phyloP scores from a whole-genome alignment of 2,113 vertebrate genomes.

The Myiozetetes cayanensis region DNA sequence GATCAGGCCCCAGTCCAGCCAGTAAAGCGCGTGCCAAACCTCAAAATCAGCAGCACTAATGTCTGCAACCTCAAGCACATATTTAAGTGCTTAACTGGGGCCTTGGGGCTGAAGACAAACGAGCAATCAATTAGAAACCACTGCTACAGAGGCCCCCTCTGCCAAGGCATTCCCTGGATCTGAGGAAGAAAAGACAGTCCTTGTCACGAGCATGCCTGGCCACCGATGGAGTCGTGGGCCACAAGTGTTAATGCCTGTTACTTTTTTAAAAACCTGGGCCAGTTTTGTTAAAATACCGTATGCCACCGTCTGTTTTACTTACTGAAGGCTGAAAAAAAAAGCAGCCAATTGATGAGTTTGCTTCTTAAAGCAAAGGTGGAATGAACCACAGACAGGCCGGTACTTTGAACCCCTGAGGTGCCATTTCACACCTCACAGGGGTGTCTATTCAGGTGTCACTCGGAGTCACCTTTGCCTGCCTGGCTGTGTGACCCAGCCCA shows the following conservation, averaged over 20 bases:
- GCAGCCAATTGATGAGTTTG: not conserved
- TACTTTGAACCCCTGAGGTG: not conserved
- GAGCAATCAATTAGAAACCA: slow-evolving; percentile 44
- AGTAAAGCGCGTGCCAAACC: slow-evolving; percentile 13
- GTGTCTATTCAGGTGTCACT: not conserved
- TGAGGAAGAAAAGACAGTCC: not conserved
- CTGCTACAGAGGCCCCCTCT: not conserved
- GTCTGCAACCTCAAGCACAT: slow-evolving; percentile 39
- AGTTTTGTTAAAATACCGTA: not conserved
- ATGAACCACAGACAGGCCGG: not conserved
- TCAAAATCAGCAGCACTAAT: slow-evolving; percentile 29
- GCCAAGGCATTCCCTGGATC: not conserved
- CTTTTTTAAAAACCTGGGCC: not conserved
- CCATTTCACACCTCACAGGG: not conserved
- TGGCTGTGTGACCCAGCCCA: not conserved
- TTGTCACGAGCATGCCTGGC: not conserved
- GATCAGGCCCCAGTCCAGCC: not conserved
- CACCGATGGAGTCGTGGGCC: not conserved
- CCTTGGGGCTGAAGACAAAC: slow-evolving; percentile 15
- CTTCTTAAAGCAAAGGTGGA: not conserved
- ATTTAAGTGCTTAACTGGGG: slow-evolving; percentile 40
- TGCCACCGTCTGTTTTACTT: not conserved
- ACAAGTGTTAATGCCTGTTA: not conserved
- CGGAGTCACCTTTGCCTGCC: not conserved
- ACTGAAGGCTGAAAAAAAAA: not conserved